These are phyloP conservation scores for Melitaea cinxia DNA, from an alignment of 1,140 invertebrate genomes.

Conservation along the genomic window DNA sequence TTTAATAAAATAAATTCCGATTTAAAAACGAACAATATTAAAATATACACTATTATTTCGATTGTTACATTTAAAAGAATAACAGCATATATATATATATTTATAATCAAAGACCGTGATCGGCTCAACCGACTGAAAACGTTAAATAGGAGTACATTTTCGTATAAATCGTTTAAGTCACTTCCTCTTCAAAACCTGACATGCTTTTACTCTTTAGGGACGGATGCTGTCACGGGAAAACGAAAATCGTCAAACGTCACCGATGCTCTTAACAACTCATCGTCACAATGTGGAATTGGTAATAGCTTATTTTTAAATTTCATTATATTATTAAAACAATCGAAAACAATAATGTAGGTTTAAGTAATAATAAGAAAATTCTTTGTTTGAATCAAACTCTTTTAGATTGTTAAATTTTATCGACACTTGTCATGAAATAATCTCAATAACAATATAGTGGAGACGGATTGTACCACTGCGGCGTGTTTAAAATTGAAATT, in stretches of 20 bases:
- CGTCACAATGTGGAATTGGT: slow-evolving; percentile 21
- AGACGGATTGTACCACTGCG: too few species aligned
- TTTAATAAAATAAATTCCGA: too few species aligned
- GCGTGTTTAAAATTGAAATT: too few species aligned
- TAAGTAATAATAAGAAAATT: too few species aligned
- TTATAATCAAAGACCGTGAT: neutral
- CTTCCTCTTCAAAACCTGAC: slow-evolving; percentile 46
- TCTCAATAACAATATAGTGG: too few species aligned
- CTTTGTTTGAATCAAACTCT: too few species aligned
- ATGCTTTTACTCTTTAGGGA: slow-evolving; percentile 64
- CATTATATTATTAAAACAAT: too few species aligned
- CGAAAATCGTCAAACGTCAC: slow-evolving; percentile 48
- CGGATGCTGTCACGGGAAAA: slow-evolving; percentile 45
- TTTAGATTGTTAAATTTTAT: too few species aligned
- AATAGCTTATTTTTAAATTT: neutral
- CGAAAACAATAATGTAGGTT: too few species aligned
- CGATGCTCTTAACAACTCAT: slow-evolving; percentile 31
- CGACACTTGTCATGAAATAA: too few species aligned
- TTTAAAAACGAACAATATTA: too few species aligned
- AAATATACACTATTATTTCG: neutral
- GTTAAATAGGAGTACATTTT: slow-evolving; percentile 40
- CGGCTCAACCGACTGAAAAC: slow-evolving; percentile 32
- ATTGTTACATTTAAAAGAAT: neutral
- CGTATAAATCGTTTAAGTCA: slow-evolving; percentile 47
- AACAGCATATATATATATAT: neutral